Percentiles rank a stretch among this genome's conserved stretches.
phyloP scores from a whole-genome alignment of 2,113 vertebrate species.

The Notechis scutatus region DNA sequence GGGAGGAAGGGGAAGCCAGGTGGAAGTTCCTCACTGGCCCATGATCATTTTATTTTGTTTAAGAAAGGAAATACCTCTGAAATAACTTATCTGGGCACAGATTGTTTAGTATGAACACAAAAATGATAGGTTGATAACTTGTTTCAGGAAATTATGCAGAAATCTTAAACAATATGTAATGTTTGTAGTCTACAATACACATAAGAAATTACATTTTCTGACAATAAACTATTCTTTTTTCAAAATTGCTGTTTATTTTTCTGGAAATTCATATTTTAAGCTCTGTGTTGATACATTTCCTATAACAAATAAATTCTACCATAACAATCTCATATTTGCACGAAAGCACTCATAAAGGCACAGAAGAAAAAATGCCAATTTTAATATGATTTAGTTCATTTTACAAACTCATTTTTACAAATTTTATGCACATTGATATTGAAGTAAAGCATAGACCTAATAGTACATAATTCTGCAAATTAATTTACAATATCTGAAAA shows the following conservation, averaged over 20 bases:
- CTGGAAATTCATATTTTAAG: not conserved
- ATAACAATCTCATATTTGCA: not conserved
- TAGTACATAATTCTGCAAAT: not conserved
- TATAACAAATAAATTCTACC: not conserved
- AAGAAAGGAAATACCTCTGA: not conserved
- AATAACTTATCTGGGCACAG: not conserved
- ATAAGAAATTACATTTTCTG: constrained; percentile 61
- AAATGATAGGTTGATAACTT: not conserved
- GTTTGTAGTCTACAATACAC: constrained; percentile 41
- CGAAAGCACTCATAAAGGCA: not conserved
- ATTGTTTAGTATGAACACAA: not conserved
- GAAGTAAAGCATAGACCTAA: no score
- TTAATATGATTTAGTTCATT: not conserved
- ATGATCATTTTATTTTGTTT: not conserved
- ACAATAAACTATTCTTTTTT: constrained; percentile 44
- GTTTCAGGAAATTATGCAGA: not conserved
- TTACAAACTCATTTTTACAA: not conserved
- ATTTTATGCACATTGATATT: not conserved
- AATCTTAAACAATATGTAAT: not conserved
- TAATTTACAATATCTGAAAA: not conserved
- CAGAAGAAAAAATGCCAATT: not conserved
- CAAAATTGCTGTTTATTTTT: not conserved
- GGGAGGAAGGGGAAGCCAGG: no score
- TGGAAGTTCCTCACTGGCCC: no score
- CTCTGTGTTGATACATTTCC: not conserved